Evolutionary conservation across 1,140 invertebrate genomes (phyloP).

Genomic region (Atta colombica): DNA sequence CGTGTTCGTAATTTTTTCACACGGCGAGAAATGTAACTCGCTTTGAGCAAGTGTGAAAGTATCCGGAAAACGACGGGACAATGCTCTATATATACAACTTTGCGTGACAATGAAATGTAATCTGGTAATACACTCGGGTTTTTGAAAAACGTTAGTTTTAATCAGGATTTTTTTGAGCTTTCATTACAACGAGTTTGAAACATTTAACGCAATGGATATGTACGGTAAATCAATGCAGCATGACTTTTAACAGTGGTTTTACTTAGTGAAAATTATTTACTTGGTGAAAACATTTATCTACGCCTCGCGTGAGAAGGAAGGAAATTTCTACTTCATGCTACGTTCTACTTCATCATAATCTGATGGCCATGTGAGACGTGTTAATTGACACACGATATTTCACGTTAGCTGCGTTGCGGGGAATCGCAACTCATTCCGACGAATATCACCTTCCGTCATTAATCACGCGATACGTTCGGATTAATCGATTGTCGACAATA

Average conservation of each 20-base stretch:
- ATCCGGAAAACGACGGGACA: conserved; percentile 37
- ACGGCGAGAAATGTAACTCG: conserved; percentile 35
- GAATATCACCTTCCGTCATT: conserved; percentile 59
- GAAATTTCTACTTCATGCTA: conserved; percentile 29
- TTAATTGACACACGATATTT: conserved; percentile 63
- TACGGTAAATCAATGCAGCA: background rate
- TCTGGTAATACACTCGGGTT: background rate
- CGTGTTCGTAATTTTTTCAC: conserved; percentile 45
- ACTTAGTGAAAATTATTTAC: conserved; percentile 43
- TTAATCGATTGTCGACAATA: conserved; percentile 57
- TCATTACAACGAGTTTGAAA: background rate
- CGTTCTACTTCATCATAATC: conserved; percentile 54
- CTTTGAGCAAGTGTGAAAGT: conserved; percentile 28
- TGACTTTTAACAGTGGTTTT: background rate
- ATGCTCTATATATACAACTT: background rate
- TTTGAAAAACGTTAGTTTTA: conserved; percentile 9
- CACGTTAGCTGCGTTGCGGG: conserved; percentile 12
- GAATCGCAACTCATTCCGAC: conserved; percentile 55
- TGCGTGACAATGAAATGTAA: conserved; percentile 21
- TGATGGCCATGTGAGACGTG: conserved; percentile 39
- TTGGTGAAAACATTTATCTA: conserved; percentile 22
- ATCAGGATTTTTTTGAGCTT: background rate
- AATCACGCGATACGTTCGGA: conserved; percentile 52
- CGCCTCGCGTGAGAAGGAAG: conserved; percentile 27
- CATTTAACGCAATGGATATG: conserved; percentile 9